These are phyloP conservation scores for Orchesella cincta DNA, from an alignment of 1,140 invertebrate genomes.

Conservation along the genomic window DNA sequence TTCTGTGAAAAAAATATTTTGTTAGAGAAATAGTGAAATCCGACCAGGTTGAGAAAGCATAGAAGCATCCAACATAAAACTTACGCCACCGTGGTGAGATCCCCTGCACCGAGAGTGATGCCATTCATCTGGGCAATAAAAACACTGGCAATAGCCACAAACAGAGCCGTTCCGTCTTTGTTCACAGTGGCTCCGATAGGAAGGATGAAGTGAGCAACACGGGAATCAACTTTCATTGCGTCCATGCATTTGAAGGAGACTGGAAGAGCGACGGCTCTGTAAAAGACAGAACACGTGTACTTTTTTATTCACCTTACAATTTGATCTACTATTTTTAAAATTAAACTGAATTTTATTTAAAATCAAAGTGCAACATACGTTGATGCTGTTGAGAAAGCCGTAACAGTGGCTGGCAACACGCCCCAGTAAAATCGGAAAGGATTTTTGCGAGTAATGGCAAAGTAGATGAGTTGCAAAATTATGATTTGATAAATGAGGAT, in stretches of 20 bases:
- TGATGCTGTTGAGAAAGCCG: conserved; percentile 89
- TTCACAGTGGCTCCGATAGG: conserved; percentile 91
- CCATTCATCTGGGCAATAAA: conserved; percentile 92
- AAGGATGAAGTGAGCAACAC: conserved; percentile 86
- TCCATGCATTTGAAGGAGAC: conserved; percentile 92
- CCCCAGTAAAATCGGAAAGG: conserved; percentile 84
- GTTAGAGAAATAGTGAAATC: conserved; percentile 25
- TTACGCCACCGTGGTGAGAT: conserved; percentile 78
- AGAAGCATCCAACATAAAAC: conserved; percentile 52
- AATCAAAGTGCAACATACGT: conserved; percentile 67
- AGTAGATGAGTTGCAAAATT: conserved; percentile 81
- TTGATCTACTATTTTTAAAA: background rate
- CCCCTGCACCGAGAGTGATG: conserved; percentile 73
- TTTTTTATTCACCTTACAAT: background rate
- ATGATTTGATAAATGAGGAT: conserved; percentile 85
- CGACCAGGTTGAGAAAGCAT: conserved; percentile 6
- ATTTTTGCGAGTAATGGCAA: conserved; percentile 79
- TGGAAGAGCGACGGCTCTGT: conserved; percentile 88
- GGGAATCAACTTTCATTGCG: conserved; percentile 80
- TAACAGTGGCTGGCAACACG: conserved; percentile 80
- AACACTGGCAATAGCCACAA: conserved; percentile 81
- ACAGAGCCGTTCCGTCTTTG: conserved; percentile 92
- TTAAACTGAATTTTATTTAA: background rate
- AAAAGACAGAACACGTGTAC: background rate
- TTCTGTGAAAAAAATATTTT: conserved; percentile 57